Base-by-base conservation (phyloP, 2,113 vertebrate genomes). In the Caloenas nicobarica region DNA sequence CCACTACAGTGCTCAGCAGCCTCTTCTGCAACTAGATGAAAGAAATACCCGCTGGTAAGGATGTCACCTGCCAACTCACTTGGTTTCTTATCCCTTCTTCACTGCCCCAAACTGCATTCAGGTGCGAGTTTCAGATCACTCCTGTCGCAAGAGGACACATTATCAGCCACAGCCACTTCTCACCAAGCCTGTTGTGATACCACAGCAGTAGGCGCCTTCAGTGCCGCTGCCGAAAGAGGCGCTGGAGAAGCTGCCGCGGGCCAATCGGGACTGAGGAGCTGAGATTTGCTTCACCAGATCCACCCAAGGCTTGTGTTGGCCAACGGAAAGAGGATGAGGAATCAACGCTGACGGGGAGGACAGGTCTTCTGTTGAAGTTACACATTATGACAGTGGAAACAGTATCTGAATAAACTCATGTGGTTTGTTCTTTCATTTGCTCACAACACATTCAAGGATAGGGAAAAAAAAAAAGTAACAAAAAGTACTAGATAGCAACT, bases 191-290 rank as follows among this genome's bases (percentile, higher is more conserved):
- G 46, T 72, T 58, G 53, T 28, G 50, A 38, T 13, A 57, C 5
- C 29, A 23, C 38, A 88, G 44, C 48, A 28, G 34, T 0, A 72
- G 64, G 0, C 19, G 21, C 46, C 46, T 48, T 40, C 57, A 53
- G 36, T 24, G 7, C 3, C 51, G 16, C 38, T n/a, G 16, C 46
- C 44, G 16, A 88, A 78, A 81, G 69, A 9, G 68, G 48, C 1
- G 0, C 53, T 88, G 57, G 24, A 68, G 85, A 72, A 86, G 48
- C 34, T 83, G 18, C 36, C 40, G 36, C 1, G 2, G 28, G 44
- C 9, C 61, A 78, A 21, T 7, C 6, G 0, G 0, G 31, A 23
- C 22, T 7, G 23, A 86, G 56, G 31, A 94, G 65, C 1, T 7
- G 21, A 68, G 50, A 86, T 83, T 50, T 88, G 23, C 23, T 88